phyloP scores from a whole-genome alignment of 1,140 invertebrate species.

The Ganaspis sp. region DNA sequence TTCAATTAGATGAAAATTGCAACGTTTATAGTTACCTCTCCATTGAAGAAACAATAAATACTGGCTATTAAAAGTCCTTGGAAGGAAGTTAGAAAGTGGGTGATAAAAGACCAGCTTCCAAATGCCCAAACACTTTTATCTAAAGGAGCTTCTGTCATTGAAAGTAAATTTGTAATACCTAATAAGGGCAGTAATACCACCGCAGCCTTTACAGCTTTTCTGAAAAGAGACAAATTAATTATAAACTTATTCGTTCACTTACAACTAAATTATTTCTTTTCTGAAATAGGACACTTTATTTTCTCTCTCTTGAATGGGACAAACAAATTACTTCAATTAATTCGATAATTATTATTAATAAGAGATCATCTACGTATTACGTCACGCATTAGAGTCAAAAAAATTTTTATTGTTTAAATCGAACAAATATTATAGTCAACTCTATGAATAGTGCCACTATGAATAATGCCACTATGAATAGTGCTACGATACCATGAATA shows the following conservation, averaged over 20 bases:
- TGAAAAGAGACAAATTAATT: slow-evolving; percentile 61
- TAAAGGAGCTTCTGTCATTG: slow-evolving; percentile 83
- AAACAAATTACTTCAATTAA: no score
- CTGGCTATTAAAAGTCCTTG: slow-evolving; percentile 91
- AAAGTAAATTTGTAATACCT: slow-evolving; percentile 87
- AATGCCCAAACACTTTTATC: slow-evolving; percentile 83
- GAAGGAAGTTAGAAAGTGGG: slow-evolving; percentile 89
- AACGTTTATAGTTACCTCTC: slow-evolving; percentile 81
- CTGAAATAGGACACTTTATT: no score
- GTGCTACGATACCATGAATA: no score
- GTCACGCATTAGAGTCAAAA: no score
- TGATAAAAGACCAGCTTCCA: slow-evolving; percentile 87
- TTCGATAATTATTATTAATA: no score
- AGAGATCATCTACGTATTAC: no score
- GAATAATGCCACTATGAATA: no score
- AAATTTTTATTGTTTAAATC: no score
- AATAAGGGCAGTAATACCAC: slow-evolving; percentile 88
- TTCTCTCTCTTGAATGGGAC: no score
- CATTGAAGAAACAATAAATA: slow-evolving; percentile 92
- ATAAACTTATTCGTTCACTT: background rate
- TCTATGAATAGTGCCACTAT: no score
- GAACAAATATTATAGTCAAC: no score
- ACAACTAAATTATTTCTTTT: background rate
- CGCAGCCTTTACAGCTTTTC: slow-evolving; percentile 88
- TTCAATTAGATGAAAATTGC: background rate